phyloP scores from a whole-genome alignment of 2,113 vertebrate species.

The Cavia porcellus region DNA sequence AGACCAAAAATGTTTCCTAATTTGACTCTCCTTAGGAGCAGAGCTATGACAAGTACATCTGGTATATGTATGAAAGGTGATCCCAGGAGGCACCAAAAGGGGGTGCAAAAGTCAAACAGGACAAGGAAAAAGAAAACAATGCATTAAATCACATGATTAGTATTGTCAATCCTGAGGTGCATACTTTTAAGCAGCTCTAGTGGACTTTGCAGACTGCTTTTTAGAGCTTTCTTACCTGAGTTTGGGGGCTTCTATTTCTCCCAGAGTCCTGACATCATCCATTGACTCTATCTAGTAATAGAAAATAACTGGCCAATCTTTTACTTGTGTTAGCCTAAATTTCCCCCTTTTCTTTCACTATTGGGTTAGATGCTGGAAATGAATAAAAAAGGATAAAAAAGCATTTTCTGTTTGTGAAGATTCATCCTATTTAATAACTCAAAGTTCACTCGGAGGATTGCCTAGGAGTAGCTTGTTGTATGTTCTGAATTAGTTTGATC shows the following conservation, averaged over 20 bases:
- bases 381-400: neutral
- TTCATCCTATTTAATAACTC: neutral
- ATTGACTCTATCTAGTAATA: neutral
- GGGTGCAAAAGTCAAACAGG: neutral
- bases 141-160: neutral
- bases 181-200: neutral
- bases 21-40: conserved; percentile 21
- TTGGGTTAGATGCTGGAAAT: neutral
- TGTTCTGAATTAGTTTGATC: neutral
- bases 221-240: neutral
- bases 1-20: neutral
- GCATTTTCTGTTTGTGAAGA: neutral
- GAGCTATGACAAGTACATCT: neutral
- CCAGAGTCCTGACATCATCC: neutral
- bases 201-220: neutral
- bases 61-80: neutral
- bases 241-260: neutral
- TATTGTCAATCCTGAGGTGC: neutral
- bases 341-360: neutral
- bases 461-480: neutral
- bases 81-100: neutral
- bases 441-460: neutral
- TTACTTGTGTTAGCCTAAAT: neutral
- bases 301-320: neutral
- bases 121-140: neutral